Evolutionary conservation across 2,797 vertebrate genomes (phyloP).

Genomic region (Harpagifer antarcticus): DNA sequence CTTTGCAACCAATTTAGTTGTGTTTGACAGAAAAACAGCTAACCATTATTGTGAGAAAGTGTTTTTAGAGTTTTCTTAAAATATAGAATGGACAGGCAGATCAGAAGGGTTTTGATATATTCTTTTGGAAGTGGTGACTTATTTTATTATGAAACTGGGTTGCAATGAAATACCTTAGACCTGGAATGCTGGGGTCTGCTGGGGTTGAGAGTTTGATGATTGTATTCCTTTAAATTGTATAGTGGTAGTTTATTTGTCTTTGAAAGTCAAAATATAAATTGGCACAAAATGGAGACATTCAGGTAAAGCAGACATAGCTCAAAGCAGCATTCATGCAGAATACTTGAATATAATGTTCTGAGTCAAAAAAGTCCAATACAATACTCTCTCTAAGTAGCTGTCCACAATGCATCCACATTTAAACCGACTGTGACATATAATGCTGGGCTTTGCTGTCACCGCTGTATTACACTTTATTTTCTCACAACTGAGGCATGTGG

Average conservation of each 20-base stretch:
- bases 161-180: neutral
- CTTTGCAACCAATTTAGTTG: neutral
- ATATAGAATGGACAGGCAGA: neutral
- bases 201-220: neutral
- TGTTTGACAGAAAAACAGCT: neutral
- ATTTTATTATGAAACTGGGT: neutral
- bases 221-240: neutral
- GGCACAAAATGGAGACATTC: neutral
- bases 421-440: conserved; percentile 39
- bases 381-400: neutral
- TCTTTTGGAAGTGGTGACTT: conserved; percentile 3
- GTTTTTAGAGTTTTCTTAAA: neutral
- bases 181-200: neutral
- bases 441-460: conserved; percentile 25
- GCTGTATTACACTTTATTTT: conserved; percentile 42
- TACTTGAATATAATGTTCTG: conserved; percentile 7
- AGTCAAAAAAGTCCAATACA: conserved; percentile 5
- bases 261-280: neutral
- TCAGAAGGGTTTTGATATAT: neutral
- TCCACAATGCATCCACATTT: conserved; percentile 27
- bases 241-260: neutral
- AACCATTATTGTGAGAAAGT: too few species aligned
- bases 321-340: neutral
- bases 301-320: neutral
- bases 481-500: conserved; percentile 34